Evolutionary conservation across 2,888 invertebrate genomes (phyloP), one percentile per base, ranked within the genome.

Genomic region (Macrosoma leucophasiata): DNA sequence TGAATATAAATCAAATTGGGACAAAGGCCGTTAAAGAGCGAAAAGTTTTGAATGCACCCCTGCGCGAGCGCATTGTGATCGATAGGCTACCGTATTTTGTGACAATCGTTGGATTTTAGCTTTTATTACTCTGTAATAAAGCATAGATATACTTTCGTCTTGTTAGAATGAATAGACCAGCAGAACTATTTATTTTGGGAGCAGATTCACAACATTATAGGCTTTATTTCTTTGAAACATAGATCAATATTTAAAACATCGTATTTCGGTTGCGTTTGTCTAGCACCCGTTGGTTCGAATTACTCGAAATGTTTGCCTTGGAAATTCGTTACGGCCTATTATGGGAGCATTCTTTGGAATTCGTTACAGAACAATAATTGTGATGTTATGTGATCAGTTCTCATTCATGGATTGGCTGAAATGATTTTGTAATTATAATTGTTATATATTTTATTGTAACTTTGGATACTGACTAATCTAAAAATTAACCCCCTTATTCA

Each of bases 1-100:
- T 84, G 82, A 84, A 84, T 84, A 82, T 84, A 84, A 82, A 84
- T 84, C 84, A 82, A 79, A 82, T 69, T 62, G 70, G 79, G 76
- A 84, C 82, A 84, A 84, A 70, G 62, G 52, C 45, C 52, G 63
- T 65, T 82, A 84, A 82, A 84, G 78, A 84, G 79, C 81, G 79
- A 81, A 78, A 76, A 81, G 68, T 79, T 72, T 76, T 81, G 78
- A 81, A 81, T 76, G 72, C 74, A 75, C 78, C 77, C 79, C 66
- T 68, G 68, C 63, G 55, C 55, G 20, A 34, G 54, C 49, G 58
- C 69, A 69, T 78, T 76, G 75, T 78, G 60, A 56, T 26, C 48
- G 48, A 55, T 51, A 58, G 62, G 47, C 52, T 34, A 39, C 34
- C 19, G 32, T 29, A 13, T 17, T 10, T n/a, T n/a, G n/a, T n/a